Evolutionary conservation across 1,140 invertebrate species (phyloP).

Genomic region (Diorhabda carinulata): DNA sequence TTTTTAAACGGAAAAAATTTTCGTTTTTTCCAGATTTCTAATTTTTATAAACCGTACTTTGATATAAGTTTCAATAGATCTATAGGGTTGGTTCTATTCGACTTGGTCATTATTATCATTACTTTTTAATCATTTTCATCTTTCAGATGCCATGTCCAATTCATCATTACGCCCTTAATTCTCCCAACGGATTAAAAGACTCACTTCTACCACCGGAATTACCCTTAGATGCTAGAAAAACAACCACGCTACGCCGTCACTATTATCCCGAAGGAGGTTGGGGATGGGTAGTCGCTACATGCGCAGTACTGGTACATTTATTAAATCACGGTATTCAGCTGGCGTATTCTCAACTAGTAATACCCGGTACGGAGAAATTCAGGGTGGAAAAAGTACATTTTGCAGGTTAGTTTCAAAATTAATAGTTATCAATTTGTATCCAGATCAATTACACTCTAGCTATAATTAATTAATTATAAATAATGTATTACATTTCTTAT

Average conservation of each 20-base stretch:
- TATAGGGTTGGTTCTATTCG: too few relatives aligned
- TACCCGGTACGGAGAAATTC: slow-evolving; percentile 52
- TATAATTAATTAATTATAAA: too few relatives aligned
- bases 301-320: slow-evolving; percentile 62
- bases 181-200: slow-evolving; percentile 17
- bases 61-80: too few relatives aligned
- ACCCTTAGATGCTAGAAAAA: slow-evolving; percentile 41
- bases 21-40: too few relatives aligned
- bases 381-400: slow-evolving; percentile 40
- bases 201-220: slow-evolving; percentile 31
- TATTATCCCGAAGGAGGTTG: slow-evolving; percentile 78
- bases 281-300: slow-evolving; percentile 72
- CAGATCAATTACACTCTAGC: too few relatives aligned
- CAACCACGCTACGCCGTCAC: slow-evolving; percentile 51
- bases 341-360: slow-evolving; percentile 50
- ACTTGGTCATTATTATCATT: too few relatives aligned
- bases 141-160: slow-evolving; percentile 24
- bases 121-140: too few relatives aligned
- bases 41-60: too few relatives aligned
- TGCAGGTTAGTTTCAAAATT: slow-evolving; percentile 38
- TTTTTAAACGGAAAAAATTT: too few relatives aligned
- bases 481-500: too few relatives aligned
- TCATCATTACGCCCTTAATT: slow-evolving; percentile 16
- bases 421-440: too few relatives aligned
- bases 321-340: slow-evolving; percentile 64